Evolutionary conservation across 2,113 vertebrate species (phyloP), one percentile per base, ranked within the genome.

Genomic region (Ophthalmolycus amberensis): DNA sequence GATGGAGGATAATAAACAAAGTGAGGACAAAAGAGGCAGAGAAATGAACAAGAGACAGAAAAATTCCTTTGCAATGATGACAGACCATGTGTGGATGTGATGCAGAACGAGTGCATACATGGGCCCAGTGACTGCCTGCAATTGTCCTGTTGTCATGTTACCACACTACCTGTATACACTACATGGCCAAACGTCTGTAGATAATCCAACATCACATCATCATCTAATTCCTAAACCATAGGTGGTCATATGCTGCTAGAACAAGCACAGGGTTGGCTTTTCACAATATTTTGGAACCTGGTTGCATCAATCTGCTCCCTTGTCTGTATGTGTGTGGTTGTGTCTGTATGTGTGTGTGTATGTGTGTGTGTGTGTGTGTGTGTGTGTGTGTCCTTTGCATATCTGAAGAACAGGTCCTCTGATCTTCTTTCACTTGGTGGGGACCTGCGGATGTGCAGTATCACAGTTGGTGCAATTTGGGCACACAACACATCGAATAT

Each of bases 51-150:
- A 16, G 65, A 50, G 54, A 18, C 14, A 34, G 50, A 58, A 48
- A 67, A 14, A 64, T 63, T 40, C 18, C 25, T 52, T 16, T 63
- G 27, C 71, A 48, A 16, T 60, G 54, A 68, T 80, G 40, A 71
- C 56, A 73, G 46, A 71, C 62, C 48, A 59, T 75, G 25, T 73
- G 38, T 75, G 27, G 34, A 69, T 67, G 48, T 44, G 46, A 74
- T 56, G 40, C 37, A 80, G 50, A 75, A 50, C 16, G 20, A 60
- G 54, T 64, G 32, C 32, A 14, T 44, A 10, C 14, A 22, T 56
- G n/a, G 29, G 46, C 52, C 60, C 12, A 9, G 14, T 42, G 2
- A 58, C 63, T 52, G 60, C 37, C 60, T 60, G 58, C 6, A 29
- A 38, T 38, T 5, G n/a, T 40, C 18, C 20, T 22, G 58, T 38